Evolutionary conservation across 2,113 vertebrate genomes (phyloP).

Genomic region (Actinemys pallida): DNA sequence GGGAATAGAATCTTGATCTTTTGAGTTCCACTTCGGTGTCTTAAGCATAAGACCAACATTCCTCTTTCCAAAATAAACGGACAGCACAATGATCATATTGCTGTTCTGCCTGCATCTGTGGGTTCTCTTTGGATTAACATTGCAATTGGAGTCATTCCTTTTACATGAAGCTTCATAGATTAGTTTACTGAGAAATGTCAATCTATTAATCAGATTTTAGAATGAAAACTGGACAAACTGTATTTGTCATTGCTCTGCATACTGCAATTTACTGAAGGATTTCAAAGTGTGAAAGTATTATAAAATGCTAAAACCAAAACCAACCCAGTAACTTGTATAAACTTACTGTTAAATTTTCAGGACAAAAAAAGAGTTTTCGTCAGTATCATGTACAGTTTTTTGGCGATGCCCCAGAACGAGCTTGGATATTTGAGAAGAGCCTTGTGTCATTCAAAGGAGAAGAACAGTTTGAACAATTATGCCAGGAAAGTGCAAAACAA

Average conservation of each 20-base stretch:
- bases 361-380: slow-evolving; percentile 84
- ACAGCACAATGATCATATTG: not conserved
- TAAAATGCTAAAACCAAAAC: not conserved
- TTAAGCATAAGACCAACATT: not conserved
- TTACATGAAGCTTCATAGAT: not conserved
- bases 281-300: not conserved
- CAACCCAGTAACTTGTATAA: not conserved
- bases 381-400: slow-evolving; percentile 98
- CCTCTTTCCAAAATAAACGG: not conserved
- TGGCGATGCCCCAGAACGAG: slow-evolving; percentile 93
- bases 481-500: slow-evolving; percentile 87
- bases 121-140: not conserved
- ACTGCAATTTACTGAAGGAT: not conserved
- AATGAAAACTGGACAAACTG: not conserved
- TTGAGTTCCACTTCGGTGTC: not conserved
- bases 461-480: slow-evolving; percentile 90
- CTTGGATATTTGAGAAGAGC: slow-evolving; percentile 96
- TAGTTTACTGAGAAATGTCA: not conserved
- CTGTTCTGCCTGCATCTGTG: not conserved
- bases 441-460: slow-evolving; percentile 91
- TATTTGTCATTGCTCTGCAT: not conserved
- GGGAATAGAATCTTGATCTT: not conserved
- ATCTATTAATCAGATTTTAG: not conserved
- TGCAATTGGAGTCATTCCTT: not conserved
- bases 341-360: slow-evolving; percentile 57